These are phyloP conservation scores for Bufo bufo DNA, from an alignment of 2,113 vertebrate species.

Conservation along the genomic window DNA sequence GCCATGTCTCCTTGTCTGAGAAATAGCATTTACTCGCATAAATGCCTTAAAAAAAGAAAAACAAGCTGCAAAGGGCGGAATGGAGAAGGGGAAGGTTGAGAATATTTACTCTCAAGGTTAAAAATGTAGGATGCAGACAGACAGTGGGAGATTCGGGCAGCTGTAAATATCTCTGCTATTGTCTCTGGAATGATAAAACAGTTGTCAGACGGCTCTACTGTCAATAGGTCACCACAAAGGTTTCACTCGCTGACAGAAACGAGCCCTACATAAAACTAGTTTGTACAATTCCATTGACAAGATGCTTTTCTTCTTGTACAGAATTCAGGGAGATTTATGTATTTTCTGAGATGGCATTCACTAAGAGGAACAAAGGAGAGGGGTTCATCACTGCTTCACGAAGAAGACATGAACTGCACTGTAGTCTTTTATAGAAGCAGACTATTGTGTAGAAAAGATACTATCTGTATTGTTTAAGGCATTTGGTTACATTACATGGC, in stretches of 20 bases:
- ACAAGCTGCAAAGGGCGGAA: conserved; percentile 2
- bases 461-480: not conserved
- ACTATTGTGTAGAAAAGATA: not conserved
- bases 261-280: conserved; percentile 31
- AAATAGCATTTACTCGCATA: conserved; percentile 41
- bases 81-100: not conserved
- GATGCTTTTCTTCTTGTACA: conserved; percentile 34
- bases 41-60: conserved; percentile 33
- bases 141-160: conserved; percentile 15
- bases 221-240: conserved; percentile 49
- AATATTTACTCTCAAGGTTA: conserved; percentile 33
- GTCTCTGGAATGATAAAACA: conserved; percentile 41
- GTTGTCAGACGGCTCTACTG: not conserved
- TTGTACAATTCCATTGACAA: conserved; percentile 31
- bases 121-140: conserved; percentile 10
- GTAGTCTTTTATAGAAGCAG: not conserved
- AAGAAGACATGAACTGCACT: not conserved
- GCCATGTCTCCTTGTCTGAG: conserved; percentile 14
- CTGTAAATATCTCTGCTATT: conserved; percentile 49
- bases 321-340: conserved; percentile 36
- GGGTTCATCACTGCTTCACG: not conserved
- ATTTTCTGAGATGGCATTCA: not conserved
- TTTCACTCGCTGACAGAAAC: conserved; percentile 5
- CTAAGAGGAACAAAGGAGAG: not conserved
- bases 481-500: not conserved